Base-by-base conservation (phyloP, 2,797 vertebrate species). In the Poeciliopsis paucimaculata region DNA sequence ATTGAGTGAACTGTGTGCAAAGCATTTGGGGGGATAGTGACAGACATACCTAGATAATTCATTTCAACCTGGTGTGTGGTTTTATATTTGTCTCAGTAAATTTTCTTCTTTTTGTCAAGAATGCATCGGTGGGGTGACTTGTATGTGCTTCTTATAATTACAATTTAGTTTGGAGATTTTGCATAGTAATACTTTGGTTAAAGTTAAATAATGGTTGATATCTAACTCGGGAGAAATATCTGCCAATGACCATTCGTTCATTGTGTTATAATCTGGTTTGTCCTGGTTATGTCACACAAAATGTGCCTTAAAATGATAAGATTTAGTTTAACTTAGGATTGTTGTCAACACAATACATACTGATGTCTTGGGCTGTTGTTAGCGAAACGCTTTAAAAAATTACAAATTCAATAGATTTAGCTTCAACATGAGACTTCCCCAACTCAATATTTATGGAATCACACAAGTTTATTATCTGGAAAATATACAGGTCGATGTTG, bases 21-120 rank as follows among this genome's bases (percentile, higher is more conserved):
- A 82, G 36, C 16, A 36, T 18, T 2, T 45, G 15, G 43, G 43
- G 43, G 83, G 77, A 53, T 45, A 78, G 66, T 47, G 6, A 2
- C n/a, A 84, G 74, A 82, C 80, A 53, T 81, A 75, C 60, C 84
- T 89, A 85, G 72, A 78, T 85, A 92, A 88, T 91, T 88, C 23
- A 86, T 87, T 81, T 78, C 82, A 83, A 82, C 73, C 72, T 81
- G 47, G 41, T 57, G 73, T 73, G 84, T 51, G 68, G 4, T 1
- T 82, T 28, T 76, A 31, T 71, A 72, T 78, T 66, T 72, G 76
- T 43, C 53, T 66, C 53, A 70, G 49, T 70, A 75, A 57, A 39
- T 39, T 81, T 60, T n/a, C 8, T 11, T 43, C 45, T 77, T 79
- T 77, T 31, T 72, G 74, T 57, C 4, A 3, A 36, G 46, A 64